A percentile compares a stretch with the other conserved stretches of the same genome.
Evolutionary conservation across 2,888 invertebrate species (phyloP).

Genomic region (Scaptomyza reducta): DNA sequence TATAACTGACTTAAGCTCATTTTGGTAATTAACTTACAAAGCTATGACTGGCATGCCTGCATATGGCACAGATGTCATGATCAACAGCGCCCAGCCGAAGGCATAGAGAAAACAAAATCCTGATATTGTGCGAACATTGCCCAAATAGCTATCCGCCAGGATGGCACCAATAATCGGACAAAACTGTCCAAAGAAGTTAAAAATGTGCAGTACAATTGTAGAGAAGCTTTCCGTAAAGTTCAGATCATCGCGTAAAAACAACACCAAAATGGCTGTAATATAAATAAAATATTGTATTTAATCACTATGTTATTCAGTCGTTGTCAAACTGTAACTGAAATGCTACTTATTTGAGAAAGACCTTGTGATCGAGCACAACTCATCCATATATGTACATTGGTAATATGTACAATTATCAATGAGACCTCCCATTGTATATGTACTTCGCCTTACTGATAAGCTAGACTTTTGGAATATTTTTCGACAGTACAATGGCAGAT

Average conservation of each 20-base stretch:
- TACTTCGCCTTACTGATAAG: slow-evolving; percentile 50
- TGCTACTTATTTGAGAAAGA: slow-evolving; percentile 25
- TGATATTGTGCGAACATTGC: slow-evolving; percentile 86
- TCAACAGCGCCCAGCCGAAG: slow-evolving; percentile 85
- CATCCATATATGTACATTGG: slow-evolving; percentile 1
- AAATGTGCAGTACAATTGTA: slow-evolving; percentile 87
- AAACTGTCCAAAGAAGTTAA: slow-evolving; percentile 87
- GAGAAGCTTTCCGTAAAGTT: slow-evolving; percentile 85
- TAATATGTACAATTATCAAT: slow-evolving; percentile 22
- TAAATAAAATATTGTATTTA: not conserved
- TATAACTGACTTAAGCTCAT: not conserved
- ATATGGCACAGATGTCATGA: slow-evolving; percentile 85
- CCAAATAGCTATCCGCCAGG: slow-evolving; percentile 87
- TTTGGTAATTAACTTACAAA: slow-evolving; percentile 9
- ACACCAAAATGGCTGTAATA: slow-evolving; percentile 86
- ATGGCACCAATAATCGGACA: slow-evolving; percentile 88
- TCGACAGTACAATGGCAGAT: slow-evolving; percentile 46
- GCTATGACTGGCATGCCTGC: slow-evolving; percentile 69
- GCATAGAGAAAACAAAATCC: slow-evolving; percentile 86
- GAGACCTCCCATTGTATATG: slow-evolving; percentile 39
- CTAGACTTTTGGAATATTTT: slow-evolving; percentile 41
- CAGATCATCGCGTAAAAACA: slow-evolving; percentile 87
- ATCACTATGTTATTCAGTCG: not conserved
- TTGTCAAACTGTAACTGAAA: not conserved
- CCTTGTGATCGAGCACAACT: slow-evolving; percentile 11